Percentiles rank a stretch among this genome's conserved stretches.
Evolutionary conservation across 2,797 vertebrate species (phyloP).

Genomic region (Serranus cabrilla): DNA sequence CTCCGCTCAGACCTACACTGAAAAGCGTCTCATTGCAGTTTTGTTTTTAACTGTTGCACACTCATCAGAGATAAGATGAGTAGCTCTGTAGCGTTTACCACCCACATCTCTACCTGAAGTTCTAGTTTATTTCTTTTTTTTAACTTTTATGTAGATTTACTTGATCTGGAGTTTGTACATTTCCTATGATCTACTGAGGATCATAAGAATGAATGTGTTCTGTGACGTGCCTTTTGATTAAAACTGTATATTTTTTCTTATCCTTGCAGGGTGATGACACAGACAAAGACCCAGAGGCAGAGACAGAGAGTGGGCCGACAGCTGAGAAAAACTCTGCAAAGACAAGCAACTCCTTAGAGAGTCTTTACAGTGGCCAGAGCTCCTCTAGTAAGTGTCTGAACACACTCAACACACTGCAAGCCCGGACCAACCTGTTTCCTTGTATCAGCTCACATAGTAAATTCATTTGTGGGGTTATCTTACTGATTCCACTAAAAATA

Average conservation of each 20-base stretch:
- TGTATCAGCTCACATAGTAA: background rate
- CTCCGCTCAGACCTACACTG: background rate
- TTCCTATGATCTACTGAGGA: background rate
- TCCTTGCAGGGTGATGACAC: constrained; percentile 86
- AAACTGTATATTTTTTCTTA: constrained; percentile 13
- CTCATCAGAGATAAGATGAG: constrained; percentile 17
- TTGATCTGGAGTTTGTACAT: background rate
- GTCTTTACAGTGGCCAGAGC: constrained; percentile 92
- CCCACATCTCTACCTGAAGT: background rate
- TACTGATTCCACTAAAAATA: background rate
- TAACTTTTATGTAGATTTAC: background rate
- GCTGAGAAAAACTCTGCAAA: constrained; percentile 84
- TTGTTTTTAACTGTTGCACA: constrained; percentile 3
- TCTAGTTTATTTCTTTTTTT: background rate
- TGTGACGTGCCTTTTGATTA: background rate
- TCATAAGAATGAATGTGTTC: background rate
- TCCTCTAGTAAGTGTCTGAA: constrained; percentile 90
- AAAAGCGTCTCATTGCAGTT: constrained; percentile 14
- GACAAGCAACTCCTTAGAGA: constrained; percentile 92
- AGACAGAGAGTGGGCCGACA: constrained; percentile 77
- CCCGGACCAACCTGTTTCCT: background rate
- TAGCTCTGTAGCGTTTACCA: constrained; percentile 25
- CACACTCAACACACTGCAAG: background rate
- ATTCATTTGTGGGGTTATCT: background rate
- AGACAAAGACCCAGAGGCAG: constrained; percentile 85